Evolutionary conservation across 2,888 invertebrate genomes (phyloP).

Genomic region (Steinernema scapterisci): DNA sequence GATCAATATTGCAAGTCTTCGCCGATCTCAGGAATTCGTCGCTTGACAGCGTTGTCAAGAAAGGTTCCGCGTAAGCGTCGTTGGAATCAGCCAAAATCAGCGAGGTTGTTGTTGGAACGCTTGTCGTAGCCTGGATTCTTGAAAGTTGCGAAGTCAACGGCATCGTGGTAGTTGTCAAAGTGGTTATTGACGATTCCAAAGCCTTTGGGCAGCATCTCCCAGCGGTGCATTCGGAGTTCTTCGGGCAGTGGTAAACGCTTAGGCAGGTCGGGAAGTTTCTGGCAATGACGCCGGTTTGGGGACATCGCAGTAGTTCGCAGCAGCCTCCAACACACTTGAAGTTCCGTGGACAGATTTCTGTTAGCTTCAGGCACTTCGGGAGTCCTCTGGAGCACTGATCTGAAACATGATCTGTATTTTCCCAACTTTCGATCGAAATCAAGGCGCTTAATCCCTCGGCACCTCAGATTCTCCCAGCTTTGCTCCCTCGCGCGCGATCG

Average conservation of each 20-base stretch:
- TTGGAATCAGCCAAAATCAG: neutral
- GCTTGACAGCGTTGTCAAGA: slow-evolving; percentile 33
- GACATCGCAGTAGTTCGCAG: slow-evolving; percentile 51
- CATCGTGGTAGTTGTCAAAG: neutral
- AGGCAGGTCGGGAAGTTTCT: slow-evolving; percentile 47
- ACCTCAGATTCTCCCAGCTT: neutral
- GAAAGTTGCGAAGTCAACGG: too few relatives aligned
- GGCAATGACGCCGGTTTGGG: slow-evolving; percentile 35
- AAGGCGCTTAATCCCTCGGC: too few relatives aligned
- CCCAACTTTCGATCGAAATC: too few relatives aligned
- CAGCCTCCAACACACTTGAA: slow-evolving; percentile 49
- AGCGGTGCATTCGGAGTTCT: slow-evolving; percentile 47
- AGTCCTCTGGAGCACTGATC: slow-evolving; percentile 41
- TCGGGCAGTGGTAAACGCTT: slow-evolving; percentile 46
- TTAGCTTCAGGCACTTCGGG: slow-evolving; percentile 44
- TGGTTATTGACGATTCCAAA: neutral
- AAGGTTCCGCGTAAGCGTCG: neutral
- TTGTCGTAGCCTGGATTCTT: neutral
- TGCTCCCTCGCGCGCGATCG: slow-evolving; percentile 35
- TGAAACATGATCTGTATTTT: slow-evolving; percentile 35
- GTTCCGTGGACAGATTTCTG: slow-evolving; percentile 50
- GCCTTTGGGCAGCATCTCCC: slow-evolving; percentile 48
- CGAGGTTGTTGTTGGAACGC: slow-evolving; percentile 10
- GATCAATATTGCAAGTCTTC: neutral
- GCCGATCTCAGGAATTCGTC: slow-evolving; percentile 30